Conservation (phyloP, 2,113 vertebrate genomes). For the Uropsilus gracilis region DNA sequence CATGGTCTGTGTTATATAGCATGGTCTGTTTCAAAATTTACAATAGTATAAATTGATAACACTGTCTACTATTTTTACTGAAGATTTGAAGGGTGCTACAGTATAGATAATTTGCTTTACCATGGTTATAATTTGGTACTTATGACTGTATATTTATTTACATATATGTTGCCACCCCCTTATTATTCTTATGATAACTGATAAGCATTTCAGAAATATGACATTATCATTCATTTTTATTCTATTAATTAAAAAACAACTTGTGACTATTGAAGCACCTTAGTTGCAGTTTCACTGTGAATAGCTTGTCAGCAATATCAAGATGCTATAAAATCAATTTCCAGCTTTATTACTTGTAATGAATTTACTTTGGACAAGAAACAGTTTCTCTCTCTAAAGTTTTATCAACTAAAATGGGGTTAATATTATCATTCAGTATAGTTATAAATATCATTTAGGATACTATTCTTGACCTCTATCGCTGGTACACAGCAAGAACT, state of each 20-base stretch:
- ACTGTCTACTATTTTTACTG: not conserved
- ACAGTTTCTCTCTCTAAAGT: not conserved
- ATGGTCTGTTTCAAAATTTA: not conserved
- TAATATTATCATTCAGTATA: not conserved
- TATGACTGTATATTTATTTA: not conserved
- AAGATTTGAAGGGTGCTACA: slow-evolving; percentile 34
- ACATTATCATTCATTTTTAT: slow-evolving; percentile 13
- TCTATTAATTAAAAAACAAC: not conserved
- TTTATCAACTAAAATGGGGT: not conserved
- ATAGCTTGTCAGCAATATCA: not conserved
- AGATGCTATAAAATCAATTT: not conserved
- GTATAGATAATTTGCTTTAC: slow-evolving; percentile 10
- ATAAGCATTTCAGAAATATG: slow-evolving; percentile 56
- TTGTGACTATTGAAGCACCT: not conserved
- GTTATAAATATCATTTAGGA: not conserved
- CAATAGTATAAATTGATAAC: slow-evolving; percentile 30
- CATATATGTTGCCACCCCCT: not conserved
- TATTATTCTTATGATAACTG: not conserved
- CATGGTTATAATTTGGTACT: slow-evolving; percentile 17
- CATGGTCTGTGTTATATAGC: not conserved
- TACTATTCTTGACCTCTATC: not conserved
- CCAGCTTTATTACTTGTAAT: not conserved
- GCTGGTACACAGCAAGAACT: not conserved
- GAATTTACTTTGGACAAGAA: not conserved
- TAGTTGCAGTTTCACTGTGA: not conserved